Base-by-base conservation (phyloP, 2,888 invertebrate genomes). In the Andricus quercusramuli region DNA sequence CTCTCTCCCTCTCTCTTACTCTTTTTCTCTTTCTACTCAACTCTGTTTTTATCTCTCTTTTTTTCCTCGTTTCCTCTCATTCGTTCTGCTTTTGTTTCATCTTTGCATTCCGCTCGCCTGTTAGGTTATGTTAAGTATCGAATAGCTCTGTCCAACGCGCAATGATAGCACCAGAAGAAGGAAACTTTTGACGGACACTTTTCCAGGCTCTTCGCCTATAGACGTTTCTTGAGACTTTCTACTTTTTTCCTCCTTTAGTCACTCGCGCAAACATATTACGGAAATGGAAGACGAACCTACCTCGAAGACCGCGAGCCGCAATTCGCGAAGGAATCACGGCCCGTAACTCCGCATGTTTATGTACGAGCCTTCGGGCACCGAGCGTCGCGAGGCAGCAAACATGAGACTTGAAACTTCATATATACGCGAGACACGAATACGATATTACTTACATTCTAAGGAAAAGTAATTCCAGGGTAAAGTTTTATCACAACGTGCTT, bases 181-280 rank as follows among this genome's bases (percentile, higher is more conserved):
- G 76, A 88, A 88, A 89, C 87, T 89, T 89, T 86, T 86, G 86
- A 87, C 86, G 88, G 88, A 88, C 86, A 84, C 84, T 84, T 84
- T 82, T 85, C 83, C 81, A 79, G 79, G 79, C 77, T 80, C 80
- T 79, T 47, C 70, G 67, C 80, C 78, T 76, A 17, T 13, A 47
- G 17, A 64, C 66, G 37, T 80, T 76, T 66, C 64, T 51, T 44
- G n/a, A 68, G 77, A 79, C 81, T 81, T 67, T 62, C 70, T 70
- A 77, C 25, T 77, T 51, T 83, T 56, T 65, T 59, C 15, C 51
- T 74, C n/a, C 44, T 59, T 56, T 9, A 56, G 47, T 64, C 25
- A 44, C 29, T 51, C 44, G 65, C 20, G 44, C 77, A 64, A 64
- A 64, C 47, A 77, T 77, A 74, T 74, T 74, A 74, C 74, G 51